Evolutionary conservation across 2,113 vertebrate species (phyloP).

Genomic region (Paradisaea rubra): DNA sequence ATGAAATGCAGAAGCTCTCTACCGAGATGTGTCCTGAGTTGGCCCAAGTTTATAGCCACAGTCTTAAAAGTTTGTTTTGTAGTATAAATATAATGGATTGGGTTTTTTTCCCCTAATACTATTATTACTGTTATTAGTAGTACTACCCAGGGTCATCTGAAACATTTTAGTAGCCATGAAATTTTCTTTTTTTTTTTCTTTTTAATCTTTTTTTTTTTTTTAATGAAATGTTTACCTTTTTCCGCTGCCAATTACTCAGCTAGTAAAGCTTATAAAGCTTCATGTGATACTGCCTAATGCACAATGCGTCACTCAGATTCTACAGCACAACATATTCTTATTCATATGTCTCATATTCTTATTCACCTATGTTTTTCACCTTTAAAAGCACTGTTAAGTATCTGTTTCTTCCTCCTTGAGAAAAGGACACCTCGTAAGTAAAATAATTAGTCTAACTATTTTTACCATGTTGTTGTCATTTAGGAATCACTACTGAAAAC

Average conservation of each 20-base stretch:
- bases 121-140: not conserved
- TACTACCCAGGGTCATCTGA: not conserved
- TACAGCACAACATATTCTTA: not conserved
- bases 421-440: not conserved
- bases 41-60: not conserved
- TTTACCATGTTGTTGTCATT: not conserved
- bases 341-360: not conserved
- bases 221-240: not conserved
- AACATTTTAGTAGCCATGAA: not conserved
- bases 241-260: not conserved
- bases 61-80: not conserved
- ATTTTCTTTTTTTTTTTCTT: not conserved
- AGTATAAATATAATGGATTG: not conserved
- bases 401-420: not conserved
- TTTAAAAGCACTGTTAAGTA: not conserved
- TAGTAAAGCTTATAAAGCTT: not conserved
- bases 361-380: not conserved
- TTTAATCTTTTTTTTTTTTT: not conserved
- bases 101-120: not conserved
- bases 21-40: not conserved
- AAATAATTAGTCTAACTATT: not conserved
- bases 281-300: not conserved
- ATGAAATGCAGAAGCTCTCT: not conserved
- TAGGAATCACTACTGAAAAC: not conserved
- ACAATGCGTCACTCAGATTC: not conserved